Base-by-base conservation (phyloP, 2,113 vertebrate species). In the Cardinalis cardinalis region DNA sequence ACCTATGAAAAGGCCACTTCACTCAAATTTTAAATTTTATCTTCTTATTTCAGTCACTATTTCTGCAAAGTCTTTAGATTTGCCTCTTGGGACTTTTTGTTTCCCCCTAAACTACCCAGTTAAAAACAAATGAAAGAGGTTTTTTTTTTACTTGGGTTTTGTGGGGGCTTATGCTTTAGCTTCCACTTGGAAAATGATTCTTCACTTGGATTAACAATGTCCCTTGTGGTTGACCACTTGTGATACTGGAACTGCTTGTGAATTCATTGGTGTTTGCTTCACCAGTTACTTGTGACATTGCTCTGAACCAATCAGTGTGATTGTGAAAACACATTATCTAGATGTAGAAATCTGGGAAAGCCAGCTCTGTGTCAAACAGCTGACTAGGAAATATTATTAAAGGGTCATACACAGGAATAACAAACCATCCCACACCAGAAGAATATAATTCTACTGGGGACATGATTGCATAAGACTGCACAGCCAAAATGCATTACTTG, bases 321-420 rank as follows among this genome's bases (percentile, higher is more conserved):
- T 84, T 94, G 72, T 84, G 60, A 91, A 91, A 91, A 95, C 9
- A 31, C 61, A 95, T 94, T 92, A 77, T 25, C 65, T 73, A 63
- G 58, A 91, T 28, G 31, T 6, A 65, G 60, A 89, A 44, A 80
- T 34, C 84, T 86, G 34, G 51, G 55, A 90, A 92, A 73, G 25
- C 14, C 69, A 94, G 14, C 58, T 1, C 6, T 4, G 7, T 60
- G 60, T 53, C 41, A 53, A 87, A 89, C 14, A 24, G 6, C 19
- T 88, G 25, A 59, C 28, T 32, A 74, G 74, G 51, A 95, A 95
- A 51, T 65, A 73, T 4, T 90, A 76, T 21, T 36, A 59, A 83
- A 78, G 40, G n/a, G 38, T 76, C 69, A 63, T 61, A 59, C 52
- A 81, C 29, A 58, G 51, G 29, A 40, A 44, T 40, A 60, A 59